These are phyloP conservation scores for Thymelicus acteon DNA, from an alignment of 2,888 invertebrate species.

Conservation along the genomic window DNA sequence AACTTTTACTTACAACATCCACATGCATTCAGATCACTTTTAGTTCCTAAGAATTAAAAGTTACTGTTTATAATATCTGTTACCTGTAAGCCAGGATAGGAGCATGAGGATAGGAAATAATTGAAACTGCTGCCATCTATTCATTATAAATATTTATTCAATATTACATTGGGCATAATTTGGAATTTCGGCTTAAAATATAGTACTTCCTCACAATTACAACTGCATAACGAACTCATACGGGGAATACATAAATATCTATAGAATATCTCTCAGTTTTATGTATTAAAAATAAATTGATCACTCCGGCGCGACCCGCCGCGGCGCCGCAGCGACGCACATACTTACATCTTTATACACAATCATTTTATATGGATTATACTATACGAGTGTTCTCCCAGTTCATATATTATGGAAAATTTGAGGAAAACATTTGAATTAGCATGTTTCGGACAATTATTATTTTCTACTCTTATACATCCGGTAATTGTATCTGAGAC, in stretches of 20 bases:
- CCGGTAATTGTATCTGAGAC: no score
- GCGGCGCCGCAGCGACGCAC: background rate
- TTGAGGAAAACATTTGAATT: no score
- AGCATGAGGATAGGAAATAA: constrained; percentile 37
- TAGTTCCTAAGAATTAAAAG: no score
- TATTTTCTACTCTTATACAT: no score
- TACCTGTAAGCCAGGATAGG: no score
- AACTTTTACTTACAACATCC: no score
- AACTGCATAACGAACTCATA: constrained; percentile 39
- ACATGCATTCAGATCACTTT: no score
- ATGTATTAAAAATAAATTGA: constrained; percentile 35
- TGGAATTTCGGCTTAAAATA: constrained; percentile 66
- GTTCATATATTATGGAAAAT: no score
- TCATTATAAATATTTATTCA: constrained; percentile 83
- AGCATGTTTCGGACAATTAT: no score
- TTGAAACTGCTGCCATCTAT: constrained; percentile 48
- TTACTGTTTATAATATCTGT: no score
- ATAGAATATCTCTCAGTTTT: constrained; percentile 27
- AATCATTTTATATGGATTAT: background rate
- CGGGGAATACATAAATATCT: constrained; percentile 33
- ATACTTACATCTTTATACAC: constrained; percentile 24
- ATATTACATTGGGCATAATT: constrained; percentile 79
- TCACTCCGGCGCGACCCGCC: constrained; percentile 29
- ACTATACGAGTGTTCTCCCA: no score
- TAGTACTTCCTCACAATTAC: constrained; percentile 43